Evolutionary conservation across 2,888 invertebrate genomes (phyloP).

Genomic region (Drosophila maculinotata): DNA sequence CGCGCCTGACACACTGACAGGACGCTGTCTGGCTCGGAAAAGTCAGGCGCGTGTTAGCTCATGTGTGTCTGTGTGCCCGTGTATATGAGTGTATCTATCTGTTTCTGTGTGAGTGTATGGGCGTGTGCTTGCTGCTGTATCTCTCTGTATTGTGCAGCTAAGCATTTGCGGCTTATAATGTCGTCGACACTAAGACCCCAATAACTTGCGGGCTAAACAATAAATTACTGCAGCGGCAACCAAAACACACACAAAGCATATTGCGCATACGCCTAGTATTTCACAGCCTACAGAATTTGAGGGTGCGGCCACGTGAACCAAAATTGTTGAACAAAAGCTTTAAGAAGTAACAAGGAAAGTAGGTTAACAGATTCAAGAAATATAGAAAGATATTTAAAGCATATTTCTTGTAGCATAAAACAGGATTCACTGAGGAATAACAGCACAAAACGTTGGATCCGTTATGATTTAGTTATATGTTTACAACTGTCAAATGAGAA

Average conservation of each 20-base stretch:
- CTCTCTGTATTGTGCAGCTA: slow-evolving; percentile 15
- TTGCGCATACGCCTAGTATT: slow-evolving; percentile 26
- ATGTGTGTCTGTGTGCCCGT: slow-evolving; percentile 14
- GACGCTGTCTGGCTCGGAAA: slow-evolving; percentile 39
- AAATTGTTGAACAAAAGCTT: slow-evolving; percentile 6
- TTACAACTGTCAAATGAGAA: too few species aligned
- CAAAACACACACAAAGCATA: slow-evolving; percentile 47
- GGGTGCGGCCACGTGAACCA: slow-evolving; percentile 3
- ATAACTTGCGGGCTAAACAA: slow-evolving; percentile 70
- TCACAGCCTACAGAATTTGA: not conserved
- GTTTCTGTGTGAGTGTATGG: slow-evolving; percentile 14
- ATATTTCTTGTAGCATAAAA: not conserved
- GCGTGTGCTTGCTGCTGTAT: slow-evolving; percentile 13
- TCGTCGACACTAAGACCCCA: slow-evolving; percentile 72
- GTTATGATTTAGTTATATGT: too few species aligned
- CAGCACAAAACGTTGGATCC: too few species aligned
- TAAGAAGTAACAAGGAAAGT: not conserved
- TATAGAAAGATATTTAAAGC: not conserved
- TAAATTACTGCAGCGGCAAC: slow-evolving; percentile 57
- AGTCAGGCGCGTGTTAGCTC: slow-evolving; percentile 39
- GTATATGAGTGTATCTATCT: slow-evolving; percentile 18
- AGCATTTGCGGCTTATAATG: slow-evolving; percentile 61
- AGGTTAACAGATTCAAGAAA: not conserved
- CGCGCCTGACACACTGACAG: slow-evolving; percentile 62
- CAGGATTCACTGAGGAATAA: not conserved